Conservation (phyloP, 2,888 invertebrate genomes). For the Eilema caniola region DNA sequence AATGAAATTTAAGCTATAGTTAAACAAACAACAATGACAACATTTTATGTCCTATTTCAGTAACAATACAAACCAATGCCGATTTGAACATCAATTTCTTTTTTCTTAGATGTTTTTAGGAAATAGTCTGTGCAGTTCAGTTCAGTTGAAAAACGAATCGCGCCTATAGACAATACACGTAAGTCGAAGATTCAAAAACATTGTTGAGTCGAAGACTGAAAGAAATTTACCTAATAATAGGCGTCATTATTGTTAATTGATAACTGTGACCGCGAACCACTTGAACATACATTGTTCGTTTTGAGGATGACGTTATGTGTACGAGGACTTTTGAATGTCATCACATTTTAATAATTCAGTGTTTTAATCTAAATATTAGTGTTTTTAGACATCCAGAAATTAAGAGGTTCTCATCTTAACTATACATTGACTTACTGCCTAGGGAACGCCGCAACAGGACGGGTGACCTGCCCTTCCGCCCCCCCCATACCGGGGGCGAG, state of each 20-base stretch:
- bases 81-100: no score
- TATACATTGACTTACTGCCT: no score
- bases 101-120: no score
- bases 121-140: no score
- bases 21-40: no score
- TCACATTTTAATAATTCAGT: neutral
- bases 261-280: conserved; percentile 14
- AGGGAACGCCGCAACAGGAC: no score
- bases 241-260: conserved; percentile 22
- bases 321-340: neutral
- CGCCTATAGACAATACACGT: neutral
- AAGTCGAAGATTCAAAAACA: neutral
- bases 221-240: conserved; percentile 6
- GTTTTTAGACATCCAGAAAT: neutral
- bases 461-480: no score
- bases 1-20: no score
- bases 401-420: no score
- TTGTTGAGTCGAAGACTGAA: neutral
- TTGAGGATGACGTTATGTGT: neutral
- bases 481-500: no score
- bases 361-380: neutral
- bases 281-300: neutral
- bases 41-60: no score
- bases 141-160: neutral
- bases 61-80: no score